phyloP scores from a whole-genome alignment of 2,797 vertebrate genomes.

The Lepus townsendii region DNA sequence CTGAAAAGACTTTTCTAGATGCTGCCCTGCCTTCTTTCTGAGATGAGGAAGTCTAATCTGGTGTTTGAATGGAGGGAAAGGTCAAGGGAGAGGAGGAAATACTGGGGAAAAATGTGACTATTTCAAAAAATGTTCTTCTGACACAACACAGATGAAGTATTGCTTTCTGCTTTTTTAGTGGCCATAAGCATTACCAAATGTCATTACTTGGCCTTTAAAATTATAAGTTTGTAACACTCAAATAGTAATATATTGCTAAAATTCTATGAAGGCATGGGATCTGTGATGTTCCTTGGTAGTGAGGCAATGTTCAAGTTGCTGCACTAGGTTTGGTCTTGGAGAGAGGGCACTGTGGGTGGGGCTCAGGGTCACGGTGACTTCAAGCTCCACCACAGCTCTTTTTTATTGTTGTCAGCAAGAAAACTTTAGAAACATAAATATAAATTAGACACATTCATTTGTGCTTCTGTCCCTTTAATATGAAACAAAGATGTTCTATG shows the following conservation, averaged over 20 bases:
- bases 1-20: neutral
- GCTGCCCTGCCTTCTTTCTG: neutral
- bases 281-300: neutral
- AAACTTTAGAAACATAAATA: neutral
- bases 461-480: neutral
- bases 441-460: slow-evolving; percentile 5
- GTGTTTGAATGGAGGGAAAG: neutral
- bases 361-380: neutral
- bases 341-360: fast-evolving
- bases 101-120: neutral
- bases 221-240: neutral
- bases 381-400: neutral
- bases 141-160: neutral
- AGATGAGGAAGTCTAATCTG: neutral
- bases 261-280: neutral
- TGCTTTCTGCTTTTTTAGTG: slow-evolving; percentile 14
- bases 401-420: neutral
- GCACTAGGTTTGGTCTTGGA: neutral
- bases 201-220: slow-evolving; percentile 15
- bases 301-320: neutral
- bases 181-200: neutral
- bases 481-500: neutral
- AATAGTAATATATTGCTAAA: neutral
- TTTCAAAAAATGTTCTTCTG: neutral
- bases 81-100: neutral